Percentiles rank a stretch among this genome's conserved stretches.
Evolutionary conservation across 2,888 invertebrate species (phyloP).

Genomic region (Phaedon cochleariae): DNA sequence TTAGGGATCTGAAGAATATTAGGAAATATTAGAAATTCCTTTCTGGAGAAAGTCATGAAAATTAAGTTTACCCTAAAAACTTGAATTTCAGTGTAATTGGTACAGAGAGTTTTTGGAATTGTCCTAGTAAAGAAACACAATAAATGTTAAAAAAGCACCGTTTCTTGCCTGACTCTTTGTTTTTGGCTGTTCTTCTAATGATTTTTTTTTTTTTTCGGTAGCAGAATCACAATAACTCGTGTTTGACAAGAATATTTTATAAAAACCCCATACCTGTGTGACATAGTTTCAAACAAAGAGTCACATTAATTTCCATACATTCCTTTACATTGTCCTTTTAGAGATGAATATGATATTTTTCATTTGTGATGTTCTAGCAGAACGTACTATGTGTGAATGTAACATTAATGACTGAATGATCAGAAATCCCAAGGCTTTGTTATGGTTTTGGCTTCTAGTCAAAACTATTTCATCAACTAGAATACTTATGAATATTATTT

Average conservation of each 20-base stretch:
- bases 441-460: not conserved
- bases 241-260: too few species aligned
- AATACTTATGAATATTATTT: conserved; percentile 13
- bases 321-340: not conserved
- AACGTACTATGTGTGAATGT: not conserved
- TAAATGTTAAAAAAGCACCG: not conserved
- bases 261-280: too few species aligned
- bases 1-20: too few species aligned
- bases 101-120: too few species aligned
- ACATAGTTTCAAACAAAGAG: too few species aligned
- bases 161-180: not conserved
- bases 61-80: too few species aligned
- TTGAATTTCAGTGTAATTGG: too few species aligned
- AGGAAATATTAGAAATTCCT: too few species aligned
- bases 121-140: not conserved
- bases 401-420: conserved; percentile 3
- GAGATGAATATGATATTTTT: not conserved
- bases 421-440: not conserved
- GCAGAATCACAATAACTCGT: too few species aligned
- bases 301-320: conserved; percentile 1
- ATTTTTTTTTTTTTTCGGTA: too few species aligned
- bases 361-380: not conserved
- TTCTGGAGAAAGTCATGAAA: too few species aligned
- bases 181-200: not conserved
- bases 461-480: conserved; percentile 6